Percentiles rank a stretch among this genome's conserved stretches.
phyloP scores from a whole-genome alignment of 2,113 vertebrate species.

The Eclectus roratus region DNA sequence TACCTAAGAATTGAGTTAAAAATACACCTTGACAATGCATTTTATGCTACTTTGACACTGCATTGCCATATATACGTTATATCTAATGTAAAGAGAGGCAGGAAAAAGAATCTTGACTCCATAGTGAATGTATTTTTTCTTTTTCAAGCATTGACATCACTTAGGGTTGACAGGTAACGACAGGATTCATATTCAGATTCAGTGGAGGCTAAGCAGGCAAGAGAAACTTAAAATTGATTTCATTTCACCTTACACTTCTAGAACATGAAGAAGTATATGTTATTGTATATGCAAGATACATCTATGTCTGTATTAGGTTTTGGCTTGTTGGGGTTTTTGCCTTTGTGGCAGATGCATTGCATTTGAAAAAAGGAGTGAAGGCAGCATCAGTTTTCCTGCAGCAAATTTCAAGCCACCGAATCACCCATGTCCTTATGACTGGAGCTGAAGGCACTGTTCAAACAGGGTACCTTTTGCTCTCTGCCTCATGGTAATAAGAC shows the following conservation, averaged over 20 bases:
- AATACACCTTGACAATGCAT: background rate
- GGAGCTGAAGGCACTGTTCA: background rate
- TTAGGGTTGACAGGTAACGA: background rate
- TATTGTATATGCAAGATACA: background rate
- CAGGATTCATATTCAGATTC: background rate
- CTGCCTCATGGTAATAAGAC: background rate
- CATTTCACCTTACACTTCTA: background rate
- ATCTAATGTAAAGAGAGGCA: background rate
- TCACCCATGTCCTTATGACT: rapidly evolving
- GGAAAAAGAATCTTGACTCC: background rate
- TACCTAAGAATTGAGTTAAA: background rate
- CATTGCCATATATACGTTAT: background rate
- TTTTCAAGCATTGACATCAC: background rate
- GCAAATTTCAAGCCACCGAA: background rate
- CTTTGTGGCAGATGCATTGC: background rate
- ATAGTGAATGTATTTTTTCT: background rate
- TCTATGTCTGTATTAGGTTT: background rate
- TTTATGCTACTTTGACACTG: background rate
- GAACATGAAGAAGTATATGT: background rate
- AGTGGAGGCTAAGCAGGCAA: background rate
- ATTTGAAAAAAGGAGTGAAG: background rate
- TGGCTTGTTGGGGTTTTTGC: rapidly evolving
- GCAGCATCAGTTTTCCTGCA: background rate
- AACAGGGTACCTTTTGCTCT: background rate
- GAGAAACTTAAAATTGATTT: background rate